Percentiles rank a stretch among this genome's conserved stretches.
phyloP scores from a whole-genome alignment of 2,797 vertebrate species.

The Steatocranus sp. region DNA sequence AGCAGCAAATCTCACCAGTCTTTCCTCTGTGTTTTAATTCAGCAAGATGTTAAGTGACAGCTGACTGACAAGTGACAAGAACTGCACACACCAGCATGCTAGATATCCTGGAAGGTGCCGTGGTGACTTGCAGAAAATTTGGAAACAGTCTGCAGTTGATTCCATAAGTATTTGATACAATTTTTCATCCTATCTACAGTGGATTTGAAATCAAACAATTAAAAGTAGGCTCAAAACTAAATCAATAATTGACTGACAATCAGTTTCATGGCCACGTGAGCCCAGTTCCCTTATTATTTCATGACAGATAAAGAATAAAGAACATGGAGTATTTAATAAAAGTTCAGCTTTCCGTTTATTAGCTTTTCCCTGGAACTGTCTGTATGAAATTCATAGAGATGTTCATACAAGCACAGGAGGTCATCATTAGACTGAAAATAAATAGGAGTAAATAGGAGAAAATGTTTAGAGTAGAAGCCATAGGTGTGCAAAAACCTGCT shows the following conservation, averaged over 20 bases:
- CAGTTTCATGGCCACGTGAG: neutral
- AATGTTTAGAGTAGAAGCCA: neutral
- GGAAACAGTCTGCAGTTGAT: neutral
- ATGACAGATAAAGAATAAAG: neutral
- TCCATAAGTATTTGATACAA: neutral
- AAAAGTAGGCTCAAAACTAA: neutral
- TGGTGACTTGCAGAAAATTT: slow-evolving; percentile 2
- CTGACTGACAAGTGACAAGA: slow-evolving; percentile 39
- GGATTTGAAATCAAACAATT: neutral
- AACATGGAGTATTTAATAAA: neutral
- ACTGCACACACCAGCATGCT: slow-evolving; percentile 2
- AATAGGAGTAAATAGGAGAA: neutral
- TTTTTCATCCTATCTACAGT: accelerated
- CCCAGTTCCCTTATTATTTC: neutral
- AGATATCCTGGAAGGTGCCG: slow-evolving; percentile 14
- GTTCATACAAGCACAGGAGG: neutral
- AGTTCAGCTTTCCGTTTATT: neutral
- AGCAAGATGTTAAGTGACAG: slow-evolving; percentile 33
- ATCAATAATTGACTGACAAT: neutral
- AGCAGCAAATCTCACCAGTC: neutral
- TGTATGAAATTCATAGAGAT: neutral
- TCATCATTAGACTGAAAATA: neutral
- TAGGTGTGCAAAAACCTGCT: neutral
- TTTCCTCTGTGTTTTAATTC: slow-evolving; percentile 18
- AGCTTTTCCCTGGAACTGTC: neutral